These are phyloP conservation scores for Nibea albiflora DNA, from an alignment of 2,113 vertebrate species.

Conservation along the genomic window DNA sequence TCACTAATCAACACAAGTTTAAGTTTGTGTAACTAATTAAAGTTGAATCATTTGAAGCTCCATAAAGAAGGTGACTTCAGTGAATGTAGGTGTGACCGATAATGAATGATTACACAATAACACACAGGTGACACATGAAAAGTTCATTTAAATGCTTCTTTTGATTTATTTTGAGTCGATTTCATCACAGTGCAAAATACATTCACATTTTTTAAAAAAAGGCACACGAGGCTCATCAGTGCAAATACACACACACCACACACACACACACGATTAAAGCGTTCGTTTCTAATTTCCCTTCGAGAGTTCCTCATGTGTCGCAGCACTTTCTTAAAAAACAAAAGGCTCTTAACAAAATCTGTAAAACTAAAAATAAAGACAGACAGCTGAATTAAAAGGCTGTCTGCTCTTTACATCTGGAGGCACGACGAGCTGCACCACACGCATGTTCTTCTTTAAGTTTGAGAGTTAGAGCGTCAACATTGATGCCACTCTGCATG, in stretches of 20 bases:
- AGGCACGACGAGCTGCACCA: slow-evolving; percentile 15
- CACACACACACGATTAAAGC: slow-evolving; percentile 37
- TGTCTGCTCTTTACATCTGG: not conserved
- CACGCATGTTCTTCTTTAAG: not conserved
- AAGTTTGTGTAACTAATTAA: no score
- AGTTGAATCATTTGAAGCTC: no score
- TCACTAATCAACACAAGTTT: no score
- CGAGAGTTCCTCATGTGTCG: slow-evolving; percentile 5
- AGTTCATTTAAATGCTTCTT: slow-evolving; percentile 2
- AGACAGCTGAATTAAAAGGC: not conserved
- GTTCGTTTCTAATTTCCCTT: slow-evolving; percentile 50
- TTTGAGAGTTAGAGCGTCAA: not conserved
- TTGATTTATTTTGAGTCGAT: slow-evolving; percentile 39
- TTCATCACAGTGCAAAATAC: slow-evolving; percentile 70
- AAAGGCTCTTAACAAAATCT: not conserved
- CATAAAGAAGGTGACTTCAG: no score
- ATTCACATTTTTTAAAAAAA: slow-evolving; percentile 73
- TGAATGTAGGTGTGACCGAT: no score
- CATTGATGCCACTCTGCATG: not conserved
- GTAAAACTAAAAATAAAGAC: not conserved
- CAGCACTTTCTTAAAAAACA: slow-evolving; percentile 2
- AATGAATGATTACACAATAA: no score
- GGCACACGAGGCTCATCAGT: slow-evolving; percentile 53
- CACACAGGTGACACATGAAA: not conserved
- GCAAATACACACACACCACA: slow-evolving; percentile 68